Conservation (phyloP, 2,797 vertebrate genomes). For the Synanceia verrucosa region DNA sequence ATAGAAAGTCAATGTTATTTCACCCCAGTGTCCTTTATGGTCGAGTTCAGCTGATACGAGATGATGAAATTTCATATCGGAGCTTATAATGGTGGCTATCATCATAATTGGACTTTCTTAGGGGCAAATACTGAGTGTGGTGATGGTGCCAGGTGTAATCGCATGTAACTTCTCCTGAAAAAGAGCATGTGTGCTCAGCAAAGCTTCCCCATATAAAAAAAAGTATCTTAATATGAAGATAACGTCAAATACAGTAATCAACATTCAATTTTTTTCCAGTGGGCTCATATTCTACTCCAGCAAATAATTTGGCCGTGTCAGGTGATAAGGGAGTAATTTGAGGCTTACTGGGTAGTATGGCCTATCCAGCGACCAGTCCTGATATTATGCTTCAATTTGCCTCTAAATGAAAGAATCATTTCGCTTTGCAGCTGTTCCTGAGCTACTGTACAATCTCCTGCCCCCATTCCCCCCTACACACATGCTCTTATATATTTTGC, state of each 20-base stretch:
- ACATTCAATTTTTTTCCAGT: slow-evolving; percentile 1
- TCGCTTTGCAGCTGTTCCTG: slow-evolving; percentile 25
- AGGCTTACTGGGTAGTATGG: background rate
- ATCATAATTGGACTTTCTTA: slow-evolving; percentile 44
- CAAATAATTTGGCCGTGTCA: slow-evolving; percentile 8
- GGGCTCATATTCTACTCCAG: slow-evolving; percentile 1
- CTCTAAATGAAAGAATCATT: slow-evolving; percentile 29
- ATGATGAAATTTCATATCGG: slow-evolving; percentile 59
- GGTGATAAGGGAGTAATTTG: slow-evolving; percentile 21
- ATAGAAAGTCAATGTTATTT: slow-evolving; percentile 38
- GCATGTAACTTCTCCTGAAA: slow-evolving; percentile 1
- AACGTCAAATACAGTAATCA: slow-evolving; percentile 30
- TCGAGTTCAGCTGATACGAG: slow-evolving; percentile 45
- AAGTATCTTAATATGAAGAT: slow-evolving; percentile 16
- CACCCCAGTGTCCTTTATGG: slow-evolving; percentile 53
- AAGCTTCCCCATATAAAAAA: background rate
- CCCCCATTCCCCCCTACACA: slow-evolving; percentile 2
- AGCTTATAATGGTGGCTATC: slow-evolving; percentile 39
- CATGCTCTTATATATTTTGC: slow-evolving; percentile 43
- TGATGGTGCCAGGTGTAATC: slow-evolving; percentile 26
- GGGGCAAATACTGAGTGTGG: slow-evolving; percentile 23
- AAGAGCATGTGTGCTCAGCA: slow-evolving; percentile 10
- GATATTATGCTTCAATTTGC: slow-evolving; percentile 38
- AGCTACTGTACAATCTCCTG: slow-evolving; percentile 18
- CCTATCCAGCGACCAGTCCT: background rate